Evolutionary conservation across 2,888 invertebrate genomes (phyloP), one percentile per base, ranked within the genome.

Genomic region (Rhagium mordax): DNA sequence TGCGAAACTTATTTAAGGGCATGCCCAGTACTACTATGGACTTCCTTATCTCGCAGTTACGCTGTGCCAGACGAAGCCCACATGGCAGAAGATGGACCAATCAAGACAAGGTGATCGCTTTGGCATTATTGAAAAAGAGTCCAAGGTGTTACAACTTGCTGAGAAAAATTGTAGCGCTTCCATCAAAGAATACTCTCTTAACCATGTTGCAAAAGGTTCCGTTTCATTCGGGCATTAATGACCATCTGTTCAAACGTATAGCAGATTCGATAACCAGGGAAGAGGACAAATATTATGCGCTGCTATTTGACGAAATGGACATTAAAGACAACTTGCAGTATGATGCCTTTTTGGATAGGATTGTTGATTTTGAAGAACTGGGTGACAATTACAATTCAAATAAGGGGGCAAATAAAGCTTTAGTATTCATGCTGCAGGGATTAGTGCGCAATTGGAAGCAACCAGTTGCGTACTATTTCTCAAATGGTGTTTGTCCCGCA

Each of bases 401-500:
- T 18, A 72, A 75, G 70, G 48, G 47, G 5, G 79, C 76, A 24
- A 79, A 75, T 51, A 71, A 72, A 33, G 78, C 74, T 6, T 21
- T 78, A 16, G 75, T 76, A 10, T 78, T 78, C 68, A 78, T 78
- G 78, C 68, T 71, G 6, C 49, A 64, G 20, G 71, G 67, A 13
- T 53, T 65, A 29, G 6, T 7, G 10, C 47, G n/a, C 47, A 59
- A 65, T 27, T 79, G 79, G 76, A 81, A 80, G 57, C 78, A 80
- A 57, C 74, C 81, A 29, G 71, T 81, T 2, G 75, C 76, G 3
- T 79, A 66, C 66, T 79, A 79, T 70, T 79, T 79, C 74, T 74
- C 48, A n/a, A 8, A 51, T 8, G 16, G 8, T 15, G 16, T 13
- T 48, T 76, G 74, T 33, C 48, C 29, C n/a, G 33, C 74, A 10